Evolutionary conservation across 2,797 vertebrate genomes (phyloP).

Genomic region (Sarcoramphus papa): DNA sequence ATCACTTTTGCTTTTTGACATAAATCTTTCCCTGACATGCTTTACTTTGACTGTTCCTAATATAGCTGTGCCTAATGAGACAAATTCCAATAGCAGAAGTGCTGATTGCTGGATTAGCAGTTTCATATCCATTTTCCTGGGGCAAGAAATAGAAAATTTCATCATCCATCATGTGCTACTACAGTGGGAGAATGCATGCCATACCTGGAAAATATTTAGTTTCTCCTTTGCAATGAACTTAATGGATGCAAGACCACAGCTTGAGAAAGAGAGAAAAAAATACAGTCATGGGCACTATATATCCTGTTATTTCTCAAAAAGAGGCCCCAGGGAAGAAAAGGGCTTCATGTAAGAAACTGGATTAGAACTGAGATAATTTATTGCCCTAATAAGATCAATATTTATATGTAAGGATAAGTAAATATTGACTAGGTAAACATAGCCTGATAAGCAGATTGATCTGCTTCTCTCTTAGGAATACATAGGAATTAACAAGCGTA

Average conservation of each 20-base stretch:
- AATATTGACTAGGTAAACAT: constrained; percentile 25
- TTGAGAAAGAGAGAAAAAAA: neutral
- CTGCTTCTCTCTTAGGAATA: neutral
- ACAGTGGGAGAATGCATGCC: neutral
- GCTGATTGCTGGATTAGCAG: neutral
- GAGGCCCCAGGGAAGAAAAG: neutral
- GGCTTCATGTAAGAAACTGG: neutral
- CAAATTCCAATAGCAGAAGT: constrained; percentile 2
- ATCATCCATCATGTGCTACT: neutral
- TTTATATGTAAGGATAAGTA: neutral
- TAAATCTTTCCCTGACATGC: neutral
- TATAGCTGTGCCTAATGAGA: constrained; percentile 25
- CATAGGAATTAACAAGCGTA: neutral
- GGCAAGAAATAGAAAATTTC: neutral
- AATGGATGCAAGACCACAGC: neutral
- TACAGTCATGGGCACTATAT: neutral
- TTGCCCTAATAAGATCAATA: neutral
- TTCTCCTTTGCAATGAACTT: neutral
- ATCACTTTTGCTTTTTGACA: constrained; percentile 30
- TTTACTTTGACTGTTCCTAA: constrained; percentile 18
- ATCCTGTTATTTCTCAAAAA: neutral
- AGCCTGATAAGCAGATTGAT: constrained; percentile 10
- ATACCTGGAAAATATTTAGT: neutral
- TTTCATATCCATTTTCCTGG: neutral
- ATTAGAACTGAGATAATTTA: constrained; percentile 7